Evolutionary conservation across 2,113 vertebrate species (phyloP).

Genomic region (Morone chrysops): DNA sequence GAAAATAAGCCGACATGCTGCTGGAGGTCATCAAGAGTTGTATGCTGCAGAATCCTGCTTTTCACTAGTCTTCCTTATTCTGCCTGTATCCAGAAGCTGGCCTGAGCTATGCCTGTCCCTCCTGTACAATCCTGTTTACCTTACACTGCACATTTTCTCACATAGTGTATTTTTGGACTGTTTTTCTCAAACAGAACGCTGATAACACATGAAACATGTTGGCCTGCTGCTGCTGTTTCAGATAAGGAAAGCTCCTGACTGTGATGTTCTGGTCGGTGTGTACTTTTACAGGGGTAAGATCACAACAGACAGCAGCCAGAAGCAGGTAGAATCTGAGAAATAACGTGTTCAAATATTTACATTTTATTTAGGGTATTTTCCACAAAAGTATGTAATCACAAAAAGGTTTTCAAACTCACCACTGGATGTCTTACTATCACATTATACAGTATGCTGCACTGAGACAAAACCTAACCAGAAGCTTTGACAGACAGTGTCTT

Average conservation of each 20-base stretch:
- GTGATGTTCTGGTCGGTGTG: background rate
- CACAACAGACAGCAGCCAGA: background rate
- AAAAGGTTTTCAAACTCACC: slow-evolving; percentile 13
- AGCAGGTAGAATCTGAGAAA: background rate
- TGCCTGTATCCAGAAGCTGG: background rate
- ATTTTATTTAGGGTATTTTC: slow-evolving; percentile 64
- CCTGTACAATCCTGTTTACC: background rate
- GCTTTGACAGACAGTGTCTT: slow-evolving; percentile 46
- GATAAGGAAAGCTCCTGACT: slow-evolving; percentile 17
- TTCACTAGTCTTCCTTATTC: background rate
- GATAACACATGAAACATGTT: slow-evolving; percentile 22
- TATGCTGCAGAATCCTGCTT: background rate
- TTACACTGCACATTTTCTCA: slow-evolving; percentile 1
- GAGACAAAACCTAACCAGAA: slow-evolving; percentile 35
- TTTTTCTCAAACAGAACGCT: background rate
- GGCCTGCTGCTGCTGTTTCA: background rate
- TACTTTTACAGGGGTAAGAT: background rate
- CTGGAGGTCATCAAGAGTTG: background rate
- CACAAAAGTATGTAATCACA: slow-evolving; percentile 63
- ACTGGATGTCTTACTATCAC: slow-evolving; percentile 44
- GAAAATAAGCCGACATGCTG: background rate
- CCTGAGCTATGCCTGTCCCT: background rate
- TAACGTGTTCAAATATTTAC: slow-evolving; percentile 71
- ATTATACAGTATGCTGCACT: slow-evolving; percentile 52
- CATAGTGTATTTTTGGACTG: background rate